A percentile compares a stretch with the other conserved stretches of the same genome.
Conservation (phyloP, 2,888 invertebrate species). For the Lepidocyrtinus sp. region DNA sequence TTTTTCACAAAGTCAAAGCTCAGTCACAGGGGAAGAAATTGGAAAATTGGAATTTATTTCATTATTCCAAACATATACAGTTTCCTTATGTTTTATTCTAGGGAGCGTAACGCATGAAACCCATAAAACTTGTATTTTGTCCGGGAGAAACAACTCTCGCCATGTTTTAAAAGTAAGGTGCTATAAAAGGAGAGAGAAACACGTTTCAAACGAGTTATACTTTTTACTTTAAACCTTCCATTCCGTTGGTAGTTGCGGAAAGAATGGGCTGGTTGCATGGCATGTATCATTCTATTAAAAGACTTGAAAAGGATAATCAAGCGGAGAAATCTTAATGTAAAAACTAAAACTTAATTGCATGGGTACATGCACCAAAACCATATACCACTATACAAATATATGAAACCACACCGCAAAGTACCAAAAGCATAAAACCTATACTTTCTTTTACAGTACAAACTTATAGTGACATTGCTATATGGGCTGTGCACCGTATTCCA, state of each 20-base stretch:
- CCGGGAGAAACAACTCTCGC: neutral
- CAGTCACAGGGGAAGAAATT: neutral
- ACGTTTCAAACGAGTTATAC: no score
- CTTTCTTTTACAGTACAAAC: no score
- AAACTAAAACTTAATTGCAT: constrained; percentile 13
- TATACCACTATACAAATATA: neutral
- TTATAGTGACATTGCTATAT: no score
- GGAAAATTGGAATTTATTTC: neutral
- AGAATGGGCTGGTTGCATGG: constrained; percentile 4
- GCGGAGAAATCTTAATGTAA: constrained; percentile 1
- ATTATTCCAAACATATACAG: neutral
- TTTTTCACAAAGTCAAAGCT: no score
- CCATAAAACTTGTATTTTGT: neutral
- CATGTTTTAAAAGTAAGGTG: neutral
- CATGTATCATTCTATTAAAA: neutral
- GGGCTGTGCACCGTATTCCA: no score
- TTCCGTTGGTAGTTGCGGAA: no score
- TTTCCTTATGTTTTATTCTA: neutral
- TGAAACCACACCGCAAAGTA: neutral
- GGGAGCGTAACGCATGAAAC: neutral
- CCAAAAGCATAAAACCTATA: no score
- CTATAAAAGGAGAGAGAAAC: constrained; percentile 10
- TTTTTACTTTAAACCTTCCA: no score
- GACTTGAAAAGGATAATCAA: constrained; percentile 11
- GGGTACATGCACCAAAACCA: neutral